These are phyloP conservation scores for Phaethon lepturus DNA, from an alignment of 2,113 vertebrate genomes.

Conservation along the genomic window DNA sequence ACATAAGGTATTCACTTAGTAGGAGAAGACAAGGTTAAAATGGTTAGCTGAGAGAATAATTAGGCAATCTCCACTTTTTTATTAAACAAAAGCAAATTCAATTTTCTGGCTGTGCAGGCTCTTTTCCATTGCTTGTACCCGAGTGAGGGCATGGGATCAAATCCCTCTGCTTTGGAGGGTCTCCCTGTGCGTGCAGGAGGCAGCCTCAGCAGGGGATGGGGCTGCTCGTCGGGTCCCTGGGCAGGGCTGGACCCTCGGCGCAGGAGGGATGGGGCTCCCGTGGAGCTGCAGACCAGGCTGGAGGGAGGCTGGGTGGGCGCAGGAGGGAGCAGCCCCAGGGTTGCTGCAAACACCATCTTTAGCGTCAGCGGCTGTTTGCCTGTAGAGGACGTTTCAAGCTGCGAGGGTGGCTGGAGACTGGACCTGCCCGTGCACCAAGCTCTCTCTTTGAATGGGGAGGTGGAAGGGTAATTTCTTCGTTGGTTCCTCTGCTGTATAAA, in stretches of 20 bases:
- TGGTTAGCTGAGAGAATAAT: neutral
- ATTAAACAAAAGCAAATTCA: neutral
- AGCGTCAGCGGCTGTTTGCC: neutral
- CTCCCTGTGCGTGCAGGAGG: neutral
- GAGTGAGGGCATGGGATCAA: neutral
- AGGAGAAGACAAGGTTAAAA: slow-evolving; percentile 21
- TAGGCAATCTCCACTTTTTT: neutral
- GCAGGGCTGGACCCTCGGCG: neutral
- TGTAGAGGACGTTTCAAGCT: neutral
- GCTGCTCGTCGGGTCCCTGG: neutral
- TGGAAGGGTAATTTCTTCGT: neutral
- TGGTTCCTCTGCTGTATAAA: neutral
- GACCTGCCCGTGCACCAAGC: neutral
- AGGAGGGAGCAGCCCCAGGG: rapidly evolving
- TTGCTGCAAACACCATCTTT: neutral
- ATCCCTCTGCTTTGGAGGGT: neutral
- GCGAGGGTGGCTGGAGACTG: no score
- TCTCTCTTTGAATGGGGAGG: neutral
- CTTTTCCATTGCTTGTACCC: neutral
- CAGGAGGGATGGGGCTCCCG: neutral
- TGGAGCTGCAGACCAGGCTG: neutral
- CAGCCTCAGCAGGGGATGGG: neutral
- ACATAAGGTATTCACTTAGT: neutral
- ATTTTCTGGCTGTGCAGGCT: neutral
- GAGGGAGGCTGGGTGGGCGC: neutral